Evolutionary conservation across 2,797 vertebrate species (phyloP), one percentile per base, ranked within the genome.

Genomic region (Harpagifer antarcticus): DNA sequence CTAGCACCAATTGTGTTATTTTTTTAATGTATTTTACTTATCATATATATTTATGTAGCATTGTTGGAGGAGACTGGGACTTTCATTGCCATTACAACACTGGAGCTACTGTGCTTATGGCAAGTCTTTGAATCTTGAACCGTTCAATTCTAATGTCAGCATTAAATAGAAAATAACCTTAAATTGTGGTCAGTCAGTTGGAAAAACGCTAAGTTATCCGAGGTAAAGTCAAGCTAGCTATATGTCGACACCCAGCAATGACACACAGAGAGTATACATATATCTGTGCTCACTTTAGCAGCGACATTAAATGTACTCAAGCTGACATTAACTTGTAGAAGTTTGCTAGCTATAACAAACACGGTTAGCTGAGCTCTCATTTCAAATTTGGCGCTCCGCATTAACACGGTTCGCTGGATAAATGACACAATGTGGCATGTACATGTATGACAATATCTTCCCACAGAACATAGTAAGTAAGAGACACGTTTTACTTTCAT

Each of bases 371-470:
- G 65, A 72, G 55, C 68, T 42, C 15, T 17, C 9, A 20, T 66
- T 92, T 91, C 54, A 89, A 91, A 92, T 87, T 86, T 92, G 74
- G 79, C 92, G 89, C 88, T 80, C 60, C 33, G 3, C 1, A 7
- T 12, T 59, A 63, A 61, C 47, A 19, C 20, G 19, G 20, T 5
- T 37, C 55, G 7, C 48, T 0, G 7, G 27, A 33, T 66, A 63
- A 58, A 20, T 0, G 17, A 0, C 3, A 4, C 10, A 3, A 10
- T 7, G 0, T 3, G 4, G 0, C 47, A 14, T 1, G 42, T 42
- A 45, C 1, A 44, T 3, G 19, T 0, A 19, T 31, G 9, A 1
- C 37, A 11, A 5, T 7, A 7, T 11, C 15, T 62, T 9, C 3
- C n/a, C 2, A 0, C 1, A 14, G 2, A 5, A 0, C 12, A 15